Percentiles rank a stretch among this genome's conserved stretches.
phyloP scores from a whole-genome alignment of 2,888 invertebrate species.

The Netelia inedita region DNA sequence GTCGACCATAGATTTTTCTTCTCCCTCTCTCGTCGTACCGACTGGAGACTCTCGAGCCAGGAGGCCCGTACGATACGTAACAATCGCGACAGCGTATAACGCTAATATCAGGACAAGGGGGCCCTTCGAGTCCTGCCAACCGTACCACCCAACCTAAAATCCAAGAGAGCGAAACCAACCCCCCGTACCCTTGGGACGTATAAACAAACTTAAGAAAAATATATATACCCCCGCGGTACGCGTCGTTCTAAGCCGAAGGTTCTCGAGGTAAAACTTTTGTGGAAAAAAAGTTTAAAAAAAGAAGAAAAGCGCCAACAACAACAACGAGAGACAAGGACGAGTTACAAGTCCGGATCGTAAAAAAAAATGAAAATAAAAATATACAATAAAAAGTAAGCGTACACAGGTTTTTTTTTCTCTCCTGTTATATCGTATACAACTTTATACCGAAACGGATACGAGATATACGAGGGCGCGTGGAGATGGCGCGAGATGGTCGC shows the following conservation, averaged over 20 bases:
- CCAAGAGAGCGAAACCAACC: neutral
- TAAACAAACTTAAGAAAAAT: constrained; percentile 27
- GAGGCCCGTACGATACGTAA: constrained; percentile 47
- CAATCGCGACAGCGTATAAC: neutral
- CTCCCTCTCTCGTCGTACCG: constrained; percentile 3
- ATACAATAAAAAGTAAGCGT: neutral
- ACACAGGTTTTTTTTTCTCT: neutral
- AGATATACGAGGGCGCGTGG: constrained; percentile 10
- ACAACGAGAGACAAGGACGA: constrained; percentile 16
- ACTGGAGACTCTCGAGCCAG: constrained; percentile 58
- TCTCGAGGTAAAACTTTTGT: constrained; percentile 1
- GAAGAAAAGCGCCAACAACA: neutral
- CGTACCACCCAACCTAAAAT: neutral
- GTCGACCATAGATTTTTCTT: constrained; percentile 61
- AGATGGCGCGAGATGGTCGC: constrained; percentile 28
- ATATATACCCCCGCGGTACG: neutral
- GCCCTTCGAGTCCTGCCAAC: neutral
- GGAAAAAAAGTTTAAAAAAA: constrained; percentile 30
- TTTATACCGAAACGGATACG: neutral
- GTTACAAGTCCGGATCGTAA: constrained; percentile 18
- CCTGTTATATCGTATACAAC: neutral
- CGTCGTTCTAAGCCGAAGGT: neutral
- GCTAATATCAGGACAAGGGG: constrained; percentile 26
- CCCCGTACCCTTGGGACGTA: constrained; percentile 13
- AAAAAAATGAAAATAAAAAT: neutral